Conservation (phyloP, 2,797 vertebrate genomes). For the Vultur gryphus region DNA sequence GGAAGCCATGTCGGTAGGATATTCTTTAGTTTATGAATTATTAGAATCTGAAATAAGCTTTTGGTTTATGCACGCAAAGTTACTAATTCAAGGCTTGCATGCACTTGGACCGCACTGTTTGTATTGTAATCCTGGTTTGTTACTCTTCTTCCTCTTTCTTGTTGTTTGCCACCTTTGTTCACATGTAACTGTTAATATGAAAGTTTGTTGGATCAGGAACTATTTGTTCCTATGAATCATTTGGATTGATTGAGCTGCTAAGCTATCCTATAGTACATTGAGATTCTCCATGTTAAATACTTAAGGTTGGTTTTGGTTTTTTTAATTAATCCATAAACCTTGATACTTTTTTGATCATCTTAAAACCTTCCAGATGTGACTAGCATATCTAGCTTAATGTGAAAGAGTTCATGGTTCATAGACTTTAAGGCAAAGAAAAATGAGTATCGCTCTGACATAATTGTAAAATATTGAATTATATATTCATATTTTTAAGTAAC, state of each 20-base stretch:
- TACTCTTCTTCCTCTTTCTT: neutral
- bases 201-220: neutral
- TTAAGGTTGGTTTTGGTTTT: neutral
- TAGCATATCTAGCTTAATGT: neutral
- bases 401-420: neutral
- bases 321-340: neutral
- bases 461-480: neutral
- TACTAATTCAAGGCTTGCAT: neutral
- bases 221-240: neutral
- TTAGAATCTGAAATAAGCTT: neutral
- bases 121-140: neutral
- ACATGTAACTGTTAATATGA: neutral
- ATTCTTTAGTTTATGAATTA: neutral
- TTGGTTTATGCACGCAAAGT: neutral
- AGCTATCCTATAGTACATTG: neutral
- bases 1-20: neutral
- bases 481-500: neutral
- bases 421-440: neutral
- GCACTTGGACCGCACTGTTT: neutral
- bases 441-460: neutral
- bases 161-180: neutral
- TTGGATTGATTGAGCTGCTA: neutral
- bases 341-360: neutral
- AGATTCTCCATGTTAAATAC: neutral
- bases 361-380: neutral